Conservation (phyloP, 2,113 vertebrate species). For the Oncorhynchus tshawytscha region DNA sequence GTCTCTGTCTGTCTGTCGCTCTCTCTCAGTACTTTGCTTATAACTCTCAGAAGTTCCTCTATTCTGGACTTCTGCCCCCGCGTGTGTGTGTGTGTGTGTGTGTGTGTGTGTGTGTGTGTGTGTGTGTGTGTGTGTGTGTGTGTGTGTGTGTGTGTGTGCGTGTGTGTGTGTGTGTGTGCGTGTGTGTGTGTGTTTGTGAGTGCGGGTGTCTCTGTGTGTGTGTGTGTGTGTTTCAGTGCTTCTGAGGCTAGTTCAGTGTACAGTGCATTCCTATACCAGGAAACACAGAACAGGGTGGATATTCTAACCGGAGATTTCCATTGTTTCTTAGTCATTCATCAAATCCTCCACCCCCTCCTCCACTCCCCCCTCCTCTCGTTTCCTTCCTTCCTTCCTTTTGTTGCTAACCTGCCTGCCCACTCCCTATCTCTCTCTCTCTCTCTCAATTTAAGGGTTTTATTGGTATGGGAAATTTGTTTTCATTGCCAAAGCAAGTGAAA, state of each 20-base stretch:
- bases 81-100: background rate
- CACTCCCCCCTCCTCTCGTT: background rate
- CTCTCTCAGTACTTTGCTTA: background rate
- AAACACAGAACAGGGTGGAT: background rate
- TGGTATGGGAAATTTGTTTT: no score
- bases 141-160: no score
- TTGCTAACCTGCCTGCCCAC: background rate
- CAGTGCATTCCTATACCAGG: background rate
- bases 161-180: no score
- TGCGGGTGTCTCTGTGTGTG: background rate
- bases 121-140: background rate
- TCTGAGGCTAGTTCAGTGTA: background rate
- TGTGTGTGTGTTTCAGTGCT: background rate
- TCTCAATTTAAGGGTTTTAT: no score
- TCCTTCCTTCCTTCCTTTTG: background rate
- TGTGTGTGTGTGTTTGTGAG: background rate
- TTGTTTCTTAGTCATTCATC: constrained; percentile 1
- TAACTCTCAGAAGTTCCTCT: constrained; percentile 28
- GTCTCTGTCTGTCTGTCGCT: background rate
- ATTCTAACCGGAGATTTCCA: background rate
- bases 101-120: background rate
- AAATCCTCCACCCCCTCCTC: no score
- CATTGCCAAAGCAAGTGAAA: no score
- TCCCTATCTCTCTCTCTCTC: background rate
- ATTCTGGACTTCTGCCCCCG: background rate